These are phyloP conservation scores for Drosophila buzzatii DNA, from an alignment of 2,888 invertebrate genomes.

Conservation along the genomic window DNA sequence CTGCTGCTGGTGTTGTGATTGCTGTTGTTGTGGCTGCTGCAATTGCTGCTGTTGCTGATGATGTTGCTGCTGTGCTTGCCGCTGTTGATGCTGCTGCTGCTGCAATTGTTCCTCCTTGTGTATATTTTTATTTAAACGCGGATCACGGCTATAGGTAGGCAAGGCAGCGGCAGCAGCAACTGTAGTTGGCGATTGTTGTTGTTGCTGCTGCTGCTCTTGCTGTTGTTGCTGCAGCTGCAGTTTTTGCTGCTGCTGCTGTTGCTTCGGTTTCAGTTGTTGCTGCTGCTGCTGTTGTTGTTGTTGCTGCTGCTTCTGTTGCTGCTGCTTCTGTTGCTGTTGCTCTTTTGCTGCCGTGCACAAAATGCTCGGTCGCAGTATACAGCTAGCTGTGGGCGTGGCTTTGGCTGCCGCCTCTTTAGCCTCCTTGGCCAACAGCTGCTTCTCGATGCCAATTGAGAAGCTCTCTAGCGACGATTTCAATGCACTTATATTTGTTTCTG, in stretches of 20 bases:
- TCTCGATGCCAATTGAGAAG: slow-evolving; percentile 83
- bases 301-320: slow-evolving; percentile 2
- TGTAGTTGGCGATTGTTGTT: slow-evolving; percentile 8
- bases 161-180: neutral
- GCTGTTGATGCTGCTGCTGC: slow-evolving; percentile 21
- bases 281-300: slow-evolving; percentile 26
- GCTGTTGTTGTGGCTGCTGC: slow-evolving; percentile 12
- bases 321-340: slow-evolving; percentile 33
- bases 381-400: slow-evolving; percentile 29
- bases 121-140: slow-evolving; percentile 84
- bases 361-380: slow-evolving; percentile 59
- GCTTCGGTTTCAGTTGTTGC: slow-evolving; percentile 34
- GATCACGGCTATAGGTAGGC: slow-evolving; percentile 82
- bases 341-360: slow-evolving; percentile 68
- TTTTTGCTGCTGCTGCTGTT: slow-evolving; percentile 17
- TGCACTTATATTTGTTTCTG: slow-evolving; percentile 83
- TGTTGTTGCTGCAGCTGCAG: slow-evolving; percentile 5
- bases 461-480: slow-evolving; percentile 83
- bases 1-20: slow-evolving; percentile 7
- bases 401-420: slow-evolving; percentile 43
- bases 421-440: slow-evolving; percentile 74
- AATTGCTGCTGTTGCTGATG: slow-evolving; percentile 9
- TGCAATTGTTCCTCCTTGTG: slow-evolving; percentile 68
- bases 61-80: neutral
- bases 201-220: slow-evolving; percentile 5